Evolutionary conservation across 2,113 vertebrate species (phyloP).

Genomic region (Odobenus rosmarus): DNA sequence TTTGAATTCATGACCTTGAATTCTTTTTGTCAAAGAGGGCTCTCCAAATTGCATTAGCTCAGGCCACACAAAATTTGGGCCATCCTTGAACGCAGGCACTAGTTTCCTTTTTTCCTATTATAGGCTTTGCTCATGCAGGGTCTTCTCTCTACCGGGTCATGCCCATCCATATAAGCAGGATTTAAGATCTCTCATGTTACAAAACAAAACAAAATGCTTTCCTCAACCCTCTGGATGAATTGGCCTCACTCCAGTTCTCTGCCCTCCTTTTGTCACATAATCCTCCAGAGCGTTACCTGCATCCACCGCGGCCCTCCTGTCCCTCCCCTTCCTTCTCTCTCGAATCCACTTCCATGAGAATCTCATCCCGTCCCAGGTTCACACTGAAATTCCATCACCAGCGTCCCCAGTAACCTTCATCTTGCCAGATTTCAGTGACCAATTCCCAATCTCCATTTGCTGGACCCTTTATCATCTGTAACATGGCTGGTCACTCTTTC

Average conservation of each 20-base stretch:
- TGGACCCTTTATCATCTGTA: neutral
- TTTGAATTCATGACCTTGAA: neutral
- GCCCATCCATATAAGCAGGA: neutral
- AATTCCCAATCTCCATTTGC: neutral
- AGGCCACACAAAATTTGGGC: neutral
- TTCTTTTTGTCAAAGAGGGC: neutral
- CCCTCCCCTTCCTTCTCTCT: neutral
- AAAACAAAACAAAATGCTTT: neutral
- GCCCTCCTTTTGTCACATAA: neutral
- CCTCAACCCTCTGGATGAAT: neutral
- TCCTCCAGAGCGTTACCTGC: neutral
- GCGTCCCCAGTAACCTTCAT: neutral
- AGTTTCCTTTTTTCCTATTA: neutral
- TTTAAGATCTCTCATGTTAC: neutral
- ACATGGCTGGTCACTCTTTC: neutral
- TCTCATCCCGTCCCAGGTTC: neutral
- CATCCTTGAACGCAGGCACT: neutral
- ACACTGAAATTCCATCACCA: neutral
- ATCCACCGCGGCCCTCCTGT: neutral
- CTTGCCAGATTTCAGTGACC: neutral
- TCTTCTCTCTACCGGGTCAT: neutral
- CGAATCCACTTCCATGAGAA: neutral
- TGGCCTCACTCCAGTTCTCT: neutral
- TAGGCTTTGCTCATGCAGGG: neutral
- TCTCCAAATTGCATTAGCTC: neutral